Evolutionary conservation across 2,797 vertebrate species (phyloP), one percentile per base, ranked within the genome.

Genomic region (Sarcoramphus papa): DNA sequence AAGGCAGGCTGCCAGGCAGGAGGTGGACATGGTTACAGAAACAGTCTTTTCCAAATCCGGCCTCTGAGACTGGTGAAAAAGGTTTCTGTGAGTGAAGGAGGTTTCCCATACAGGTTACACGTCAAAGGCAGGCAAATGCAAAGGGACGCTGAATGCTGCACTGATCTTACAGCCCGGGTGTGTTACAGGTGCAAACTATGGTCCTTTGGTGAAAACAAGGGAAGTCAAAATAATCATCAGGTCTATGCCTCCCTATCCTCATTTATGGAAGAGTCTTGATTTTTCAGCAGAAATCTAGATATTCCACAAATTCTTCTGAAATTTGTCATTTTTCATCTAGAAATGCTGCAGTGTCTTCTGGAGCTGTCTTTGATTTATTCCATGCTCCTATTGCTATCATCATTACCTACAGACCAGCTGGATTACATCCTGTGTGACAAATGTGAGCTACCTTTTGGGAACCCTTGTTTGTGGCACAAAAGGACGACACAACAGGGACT

Each of bases 1-100:
- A 40, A 80, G 78, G 81, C 75, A 91, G 60, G 50, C 74, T 93
- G 92, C 92, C 95, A 94, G 88, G 53, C 28, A 80, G 81, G 88
- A 90, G 90, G 60, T 94, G 56, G 70, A 91, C 86, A 56, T 50
- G 37, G 70, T 31, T 85, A 77, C 48, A 95, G 95, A 79, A 94
- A 64, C 43, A 80, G 33, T 9, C 59, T 80, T 89, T 72, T 91
- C 87, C 47, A 92, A 64, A 72, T 80, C n/a, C 2, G 1, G 35
- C 31, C 78, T 72, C 60, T 83, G 81, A 74, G 60, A 31, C 53
- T n/a, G 35, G 8, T 94, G 60, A 88, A 85, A 89, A 96, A 56
- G 23, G 3, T 62, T 94, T 78, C 81, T 90, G 78, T 80, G 75
- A 65, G 33, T 13, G 41, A 77, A 76, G 67, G 40, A 73, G 14